Evolutionary conservation across 2,113 vertebrate genomes (phyloP), one percentile per base, ranked within the genome.

Genomic region (Fregata magnificens): DNA sequence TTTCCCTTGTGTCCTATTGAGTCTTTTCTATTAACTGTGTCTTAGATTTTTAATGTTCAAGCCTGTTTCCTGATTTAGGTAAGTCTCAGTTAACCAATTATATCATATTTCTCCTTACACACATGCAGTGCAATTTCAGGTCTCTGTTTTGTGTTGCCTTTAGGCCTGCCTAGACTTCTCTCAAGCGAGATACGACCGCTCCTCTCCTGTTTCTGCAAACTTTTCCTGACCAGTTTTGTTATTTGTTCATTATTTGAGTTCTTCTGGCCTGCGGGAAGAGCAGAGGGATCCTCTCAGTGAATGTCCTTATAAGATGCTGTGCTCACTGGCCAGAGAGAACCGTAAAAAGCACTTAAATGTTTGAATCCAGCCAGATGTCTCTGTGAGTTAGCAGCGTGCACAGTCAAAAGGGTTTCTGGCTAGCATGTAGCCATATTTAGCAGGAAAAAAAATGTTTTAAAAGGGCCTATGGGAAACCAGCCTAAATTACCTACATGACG

Each of bases 11-110:
- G 94, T 96, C 97, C 93, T 95, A 71, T 98, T 97, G 94, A 97
- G 94, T 55, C 94, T 98, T 98, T 98, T 98, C 97, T 97, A 97
- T 98, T 97, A 98, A 97, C 96, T 59, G 15, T 84, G 95, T 69
- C 93, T 96, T 96, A 95, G 97, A 96, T 97, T 98, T 98, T 98
- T 98, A 98, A 98, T 98, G 97, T 96, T 88, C 81, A 95, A 96
- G 96, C 65, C 98, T 98, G 98, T 98, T 98, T 98, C 98, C 98
- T 98, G 92, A 92, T 97, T 92, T 96, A 91, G 91, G 85, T 92
- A 96, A 95, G 97, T 96, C 94, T 98, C 93, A 91, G 96, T 93
- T 92, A 97, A 97, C 97, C 77, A 96, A 94, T 98, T 98, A 96
- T 98, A 98, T 98, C 95, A 80, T 96, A 97, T 98, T 98, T 98